These are phyloP conservation scores for Corydoras sp. DNA, from an alignment of 2,113 vertebrate species.

Conservation along the genomic window DNA sequence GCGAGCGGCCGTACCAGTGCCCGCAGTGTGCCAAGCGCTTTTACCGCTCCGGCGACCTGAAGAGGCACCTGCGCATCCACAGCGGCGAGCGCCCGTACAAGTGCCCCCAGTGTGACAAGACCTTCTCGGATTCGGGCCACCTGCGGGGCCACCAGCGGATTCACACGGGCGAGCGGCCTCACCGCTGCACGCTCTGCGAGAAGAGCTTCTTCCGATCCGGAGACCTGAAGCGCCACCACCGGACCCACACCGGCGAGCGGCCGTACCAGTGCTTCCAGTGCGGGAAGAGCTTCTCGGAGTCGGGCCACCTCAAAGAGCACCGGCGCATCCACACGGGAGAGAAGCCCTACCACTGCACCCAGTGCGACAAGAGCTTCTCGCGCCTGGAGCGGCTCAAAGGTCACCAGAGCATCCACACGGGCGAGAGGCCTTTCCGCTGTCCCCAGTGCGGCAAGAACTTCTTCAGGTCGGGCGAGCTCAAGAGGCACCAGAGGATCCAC, in stretches of 20 bases:
- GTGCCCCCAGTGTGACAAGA: constrained; percentile 35
- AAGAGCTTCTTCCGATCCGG: constrained; percentile 41
- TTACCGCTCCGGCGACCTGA: constrained; percentile 40
- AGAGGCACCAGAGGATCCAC: constrained; percentile 42
- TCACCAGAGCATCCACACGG: constrained; percentile 45
- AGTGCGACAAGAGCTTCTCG: constrained; percentile 41
- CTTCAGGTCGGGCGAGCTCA: constrained; percentile 39
- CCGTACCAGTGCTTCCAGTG: constrained; percentile 44
- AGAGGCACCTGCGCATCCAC: constrained; percentile 38
- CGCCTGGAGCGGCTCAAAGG: constrained; percentile 40
- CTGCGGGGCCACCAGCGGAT: constrained; percentile 43
- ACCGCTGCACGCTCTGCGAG: constrained; percentile 41
- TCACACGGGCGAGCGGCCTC: constrained; percentile 36
- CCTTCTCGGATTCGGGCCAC: constrained; percentile 40
- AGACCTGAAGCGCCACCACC: constrained; percentile 35
- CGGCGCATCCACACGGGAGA: constrained; percentile 41
- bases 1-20: constrained; percentile 42
- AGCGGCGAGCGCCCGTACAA: constrained; percentile 41
- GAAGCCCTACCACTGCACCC: constrained; percentile 41
- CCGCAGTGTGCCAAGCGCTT: constrained; percentile 40
- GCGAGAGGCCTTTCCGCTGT: constrained; percentile 39
- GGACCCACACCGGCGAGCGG: constrained; percentile 41
- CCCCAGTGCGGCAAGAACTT: constrained; percentile 41
- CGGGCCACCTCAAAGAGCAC: constrained; percentile 41
- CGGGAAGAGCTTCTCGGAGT: constrained; percentile 41